Evolutionary conservation across 2,113 vertebrate species (phyloP), one percentile per base, ranked within the genome.

Genomic region (Mesitornis unicolor): DNA sequence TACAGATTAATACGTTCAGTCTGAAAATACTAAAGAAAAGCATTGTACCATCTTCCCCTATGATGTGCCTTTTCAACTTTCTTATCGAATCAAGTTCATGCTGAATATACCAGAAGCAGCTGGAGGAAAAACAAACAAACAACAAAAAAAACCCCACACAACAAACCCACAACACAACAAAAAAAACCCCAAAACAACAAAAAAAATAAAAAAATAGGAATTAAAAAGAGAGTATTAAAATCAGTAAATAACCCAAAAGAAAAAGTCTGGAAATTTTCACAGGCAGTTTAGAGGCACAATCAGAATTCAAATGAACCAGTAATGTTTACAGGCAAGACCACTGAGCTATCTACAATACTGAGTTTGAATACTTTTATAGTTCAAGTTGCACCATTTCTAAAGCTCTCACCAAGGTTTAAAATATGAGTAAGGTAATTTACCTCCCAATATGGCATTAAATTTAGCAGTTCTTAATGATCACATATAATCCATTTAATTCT

Each of bases 401-500:
- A 83, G 21, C 45, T 87, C 38, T 77, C 35, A 63, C 22, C 6
- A 20, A 31, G 33, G 24, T 60, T 86, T 91, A 71, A 86, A 74
- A 68, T 90, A 73, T 84, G 28, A 81, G 67, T 92, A 63, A 86
- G 48, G 57, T 67, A 92, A 91, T 95, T 92, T 94, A 87, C 81
- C 50, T 81, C 77, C 61, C 71, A 76, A 87, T 85, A 73, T 61
- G 60, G 19, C 36, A 94, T 90, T 95, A 94, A 76, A 88, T 85
- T 86, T 94, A 93, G 76, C 51, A 78, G 82, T 89, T 96, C 78
- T 79, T 96, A 93, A 96, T 94, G 84, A 87, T 94, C 78, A 85
- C 19, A 65, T 50, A 61, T 91, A 96, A 95, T 95, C 53, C 54
- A 74, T 70, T 96, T 97, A 97, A 95, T 97, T 93, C 64, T 87